Evolutionary conservation across 2,888 invertebrate genomes (phyloP), one percentile per base, ranked within the genome.

Genomic region (Sylvicola cinctus): DNA sequence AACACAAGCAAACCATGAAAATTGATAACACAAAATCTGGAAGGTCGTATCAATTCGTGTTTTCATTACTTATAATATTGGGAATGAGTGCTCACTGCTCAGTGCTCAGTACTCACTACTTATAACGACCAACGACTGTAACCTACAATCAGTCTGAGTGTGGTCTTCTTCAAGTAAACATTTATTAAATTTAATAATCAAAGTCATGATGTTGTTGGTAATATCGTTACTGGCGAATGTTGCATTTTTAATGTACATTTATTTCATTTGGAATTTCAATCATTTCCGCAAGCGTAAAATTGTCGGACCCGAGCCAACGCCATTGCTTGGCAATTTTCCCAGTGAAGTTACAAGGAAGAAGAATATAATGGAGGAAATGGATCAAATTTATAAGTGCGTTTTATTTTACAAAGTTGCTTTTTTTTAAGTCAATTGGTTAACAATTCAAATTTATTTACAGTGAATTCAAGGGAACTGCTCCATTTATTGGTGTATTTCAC

Each of bases 211-310:
- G 7, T 25, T 25, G 11, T 11, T 25, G 11, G 11, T 25, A 25
- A 25, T 25, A 5, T 13, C 26, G 16, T 31, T 16, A 36, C 16
- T n/a, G 10, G 41, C 14, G n/a, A 41, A 17, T 4, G 43, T 1
- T 29, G 34, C 7, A 4, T 43, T 3, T 36, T 44, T 46, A 32
- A 36, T 44, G 36, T 57, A 46, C 41, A 27, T 38, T 0, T 48
- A 49, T 23, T 37, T 54, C 26, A 47, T 42, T 7, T 53, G 51
- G 44, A 51, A 50, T 25, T 55, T 48, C 31, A 40, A 45, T 16
- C 54, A 52, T 39, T 63, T 62, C 62, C 48, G 49, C 17, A 49
- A 48, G 28, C 47, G 47, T 1, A 47, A 49, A 1, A 48, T 63
- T 2, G 47, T 48, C 1, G 54, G 54, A 10, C 58, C 58, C 1